Percentiles rank a stretch among this genome's conserved stretches.
These are phyloP conservation scores for Apodemia mormo DNA, from an alignment of 2,888 invertebrate species.

Conservation along the genomic window DNA sequence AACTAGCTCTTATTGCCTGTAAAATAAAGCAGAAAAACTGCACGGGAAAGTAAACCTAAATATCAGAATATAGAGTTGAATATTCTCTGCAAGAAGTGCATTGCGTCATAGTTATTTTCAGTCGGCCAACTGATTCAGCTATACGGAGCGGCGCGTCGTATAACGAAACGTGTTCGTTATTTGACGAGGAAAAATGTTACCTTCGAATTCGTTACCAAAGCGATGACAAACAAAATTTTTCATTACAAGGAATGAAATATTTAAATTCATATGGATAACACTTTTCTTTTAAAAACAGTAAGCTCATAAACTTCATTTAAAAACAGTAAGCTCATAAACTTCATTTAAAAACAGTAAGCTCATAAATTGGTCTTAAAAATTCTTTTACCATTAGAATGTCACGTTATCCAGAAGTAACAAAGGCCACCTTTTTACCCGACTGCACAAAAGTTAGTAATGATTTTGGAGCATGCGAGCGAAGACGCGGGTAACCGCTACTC, in stretches of 20 bases:
- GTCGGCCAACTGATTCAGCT: slow-evolving; percentile 4
- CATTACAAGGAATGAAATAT: background rate
- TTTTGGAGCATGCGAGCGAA: no score
- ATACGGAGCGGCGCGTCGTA: background rate
- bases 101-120: slow-evolving; percentile 11
- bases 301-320: background rate
- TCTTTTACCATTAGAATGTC: no score
- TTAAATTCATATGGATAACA: no score
- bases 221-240: background rate
- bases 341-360: no score
- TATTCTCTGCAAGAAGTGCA: background rate
- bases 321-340: no score
- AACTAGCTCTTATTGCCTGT: background rate
- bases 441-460: no score
- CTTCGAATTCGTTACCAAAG: background rate
- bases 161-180: slow-evolving; percentile 6
- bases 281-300: no score
- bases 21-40: background rate
- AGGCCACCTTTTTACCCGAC: no score
- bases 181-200: background rate
- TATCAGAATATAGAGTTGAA: background rate
- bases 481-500: no score
- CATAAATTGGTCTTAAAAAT: no score
- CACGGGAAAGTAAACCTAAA: background rate
- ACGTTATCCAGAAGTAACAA: no score